These are phyloP conservation scores for Diploptera punctata DNA, from an alignment of 2,888 invertebrate genomes.

Conservation along the genomic window DNA sequence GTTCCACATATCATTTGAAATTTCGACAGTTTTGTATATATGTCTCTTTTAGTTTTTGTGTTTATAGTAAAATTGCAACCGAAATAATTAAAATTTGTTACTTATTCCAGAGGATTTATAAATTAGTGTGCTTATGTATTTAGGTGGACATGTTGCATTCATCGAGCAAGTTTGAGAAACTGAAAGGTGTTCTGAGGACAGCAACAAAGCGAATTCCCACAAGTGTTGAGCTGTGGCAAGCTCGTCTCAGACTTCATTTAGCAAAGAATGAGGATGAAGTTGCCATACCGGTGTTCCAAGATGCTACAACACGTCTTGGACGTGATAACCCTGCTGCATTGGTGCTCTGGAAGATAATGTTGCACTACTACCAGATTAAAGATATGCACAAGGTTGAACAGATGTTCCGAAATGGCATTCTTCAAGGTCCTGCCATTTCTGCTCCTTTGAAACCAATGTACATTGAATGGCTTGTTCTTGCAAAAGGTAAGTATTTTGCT, in stretches of 20 bases:
- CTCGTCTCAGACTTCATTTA: conserved; percentile 58
- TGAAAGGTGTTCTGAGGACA: conserved; percentile 52
- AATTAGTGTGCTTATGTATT: too few relatives aligned
- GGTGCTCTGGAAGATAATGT: conserved; percentile 56
- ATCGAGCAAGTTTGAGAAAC: conserved; percentile 45
- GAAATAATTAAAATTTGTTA: too few relatives aligned
- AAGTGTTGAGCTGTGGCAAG: conserved; percentile 61
- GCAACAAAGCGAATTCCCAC: conserved; percentile 57
- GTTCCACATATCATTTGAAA: too few relatives aligned
- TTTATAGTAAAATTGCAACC: too few relatives aligned
- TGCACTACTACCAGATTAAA: conserved; percentile 43
- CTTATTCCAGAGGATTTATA: too few relatives aligned
- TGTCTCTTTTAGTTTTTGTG: too few relatives aligned
- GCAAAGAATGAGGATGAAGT: conserved; percentile 55
- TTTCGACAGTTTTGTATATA: too few relatives aligned
- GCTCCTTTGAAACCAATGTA: conserved; percentile 65
- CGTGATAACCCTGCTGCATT: conserved; percentile 47
- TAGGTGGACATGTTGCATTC: conserved; percentile 41
- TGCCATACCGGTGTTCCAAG: conserved; percentile 40
- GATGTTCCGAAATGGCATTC: conserved; percentile 42
- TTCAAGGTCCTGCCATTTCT: conserved; percentile 59
- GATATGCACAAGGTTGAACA: conserved; percentile 36
- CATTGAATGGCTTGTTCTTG: conserved; percentile 63
- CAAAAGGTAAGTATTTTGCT: conserved; percentile 52
- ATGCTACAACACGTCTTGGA: conserved; percentile 40